Percentiles rank a stretch among this genome's conserved stretches.
Evolutionary conservation across 2,797 vertebrate genomes (phyloP).

Genomic region (Danio tinwini): DNA sequence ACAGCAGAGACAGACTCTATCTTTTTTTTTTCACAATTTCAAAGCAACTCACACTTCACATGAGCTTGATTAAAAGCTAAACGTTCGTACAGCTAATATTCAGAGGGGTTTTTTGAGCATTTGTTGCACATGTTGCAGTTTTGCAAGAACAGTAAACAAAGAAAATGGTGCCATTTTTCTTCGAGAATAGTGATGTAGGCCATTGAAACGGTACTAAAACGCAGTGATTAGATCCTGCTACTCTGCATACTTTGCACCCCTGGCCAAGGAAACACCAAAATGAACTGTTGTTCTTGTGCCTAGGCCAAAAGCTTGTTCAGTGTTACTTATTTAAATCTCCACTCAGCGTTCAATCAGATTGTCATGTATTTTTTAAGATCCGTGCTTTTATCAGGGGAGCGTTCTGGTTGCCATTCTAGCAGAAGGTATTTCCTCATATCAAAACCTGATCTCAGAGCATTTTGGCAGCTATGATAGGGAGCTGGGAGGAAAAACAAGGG

Average conservation of each 20-base stretch:
- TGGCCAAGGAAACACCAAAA: conserved; percentile 75
- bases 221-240: conserved; percentile 69
- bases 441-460: conserved; percentile 58
- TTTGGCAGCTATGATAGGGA: conserved; percentile 45
- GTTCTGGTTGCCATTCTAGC: conserved; percentile 61
- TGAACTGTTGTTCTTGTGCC: conserved; percentile 73
- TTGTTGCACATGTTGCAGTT: conserved; percentile 25
- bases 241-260: conserved; percentile 65
- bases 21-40: conserved; percentile 20
- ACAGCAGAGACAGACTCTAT: conserved; percentile 13
- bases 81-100: neutral
- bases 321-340: conserved; percentile 65
- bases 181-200: conserved; percentile 32
- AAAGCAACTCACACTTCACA: conserved; percentile 9
- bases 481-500: conserved; percentile 45
- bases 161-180: conserved; percentile 20
- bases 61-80: conserved; percentile 32
- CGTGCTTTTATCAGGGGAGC: conserved; percentile 65
- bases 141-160: conserved; percentile 18
- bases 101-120: neutral
- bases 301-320: conserved; percentile 65
- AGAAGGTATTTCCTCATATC: conserved; percentile 72
- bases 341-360: conserved; percentile 56
- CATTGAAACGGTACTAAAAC: conserved; percentile 70
- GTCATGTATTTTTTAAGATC: conserved; percentile 41